A percentile compares a stretch with the other conserved stretches of the same genome.
These are phyloP conservation scores for Pampus argenteus DNA, from an alignment of 2,797 vertebrate genomes.

Conservation along the genomic window DNA sequence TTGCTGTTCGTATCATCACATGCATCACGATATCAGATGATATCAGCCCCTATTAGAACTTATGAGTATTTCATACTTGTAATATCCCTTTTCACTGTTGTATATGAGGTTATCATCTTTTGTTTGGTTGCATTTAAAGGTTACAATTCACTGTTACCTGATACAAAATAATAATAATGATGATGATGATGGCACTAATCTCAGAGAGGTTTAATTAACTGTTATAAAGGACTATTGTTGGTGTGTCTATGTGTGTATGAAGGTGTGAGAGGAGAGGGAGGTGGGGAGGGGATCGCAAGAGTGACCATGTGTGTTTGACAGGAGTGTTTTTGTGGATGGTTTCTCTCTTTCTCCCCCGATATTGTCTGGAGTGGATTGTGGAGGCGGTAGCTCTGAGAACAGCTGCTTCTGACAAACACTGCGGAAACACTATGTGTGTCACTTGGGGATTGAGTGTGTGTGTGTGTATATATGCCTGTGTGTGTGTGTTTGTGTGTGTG, in stretches of 20 bases:
- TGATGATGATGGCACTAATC: background rate
- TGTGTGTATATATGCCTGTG: constrained; percentile 27
- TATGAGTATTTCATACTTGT: background rate
- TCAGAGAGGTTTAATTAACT: constrained; percentile 21
- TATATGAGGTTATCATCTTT: background rate
- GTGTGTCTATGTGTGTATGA: constrained; percentile 29
- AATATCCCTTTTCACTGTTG: background rate
- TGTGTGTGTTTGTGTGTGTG: constrained; percentile 20
- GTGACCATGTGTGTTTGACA: constrained; percentile 79
- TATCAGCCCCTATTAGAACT: background rate
- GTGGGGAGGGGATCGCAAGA: constrained; percentile 36
- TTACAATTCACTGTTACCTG: constrained; percentile 17
- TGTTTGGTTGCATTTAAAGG: background rate
- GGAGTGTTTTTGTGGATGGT: constrained; percentile 68
- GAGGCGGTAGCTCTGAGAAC: constrained; percentile 71
- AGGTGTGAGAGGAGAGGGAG: constrained; percentile 10
- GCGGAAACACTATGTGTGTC: constrained; percentile 65
- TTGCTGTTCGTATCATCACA: constrained; percentile 21
- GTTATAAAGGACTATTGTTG: constrained; percentile 26
- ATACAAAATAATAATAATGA: constrained; percentile 22
- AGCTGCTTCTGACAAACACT: constrained; percentile 79
- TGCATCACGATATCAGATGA: constrained; percentile 19
- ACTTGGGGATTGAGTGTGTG: constrained; percentile 57
- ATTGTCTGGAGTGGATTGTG: constrained; percentile 76
- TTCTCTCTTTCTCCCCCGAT: constrained; percentile 58